A percentile compares a stretch with the other conserved stretches of the same genome.
Conservation (phyloP, 2,888 invertebrate genomes). For the Temnothorax rugatulus region DNA sequence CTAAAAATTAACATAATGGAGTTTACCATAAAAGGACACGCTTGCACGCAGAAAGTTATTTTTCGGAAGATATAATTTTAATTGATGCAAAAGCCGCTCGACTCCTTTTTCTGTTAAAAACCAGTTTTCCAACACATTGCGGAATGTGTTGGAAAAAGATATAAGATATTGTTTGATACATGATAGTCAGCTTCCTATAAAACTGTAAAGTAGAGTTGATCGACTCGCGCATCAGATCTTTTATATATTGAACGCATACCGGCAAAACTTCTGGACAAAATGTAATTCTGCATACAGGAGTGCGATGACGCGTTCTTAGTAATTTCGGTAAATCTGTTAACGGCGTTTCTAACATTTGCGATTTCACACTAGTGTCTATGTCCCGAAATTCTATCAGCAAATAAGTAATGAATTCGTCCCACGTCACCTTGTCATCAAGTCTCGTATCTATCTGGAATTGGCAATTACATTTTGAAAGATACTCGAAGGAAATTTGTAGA, state of each 20-base stretch:
- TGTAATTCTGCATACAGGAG: conserved; percentile 89
- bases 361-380: conserved; percentile 89
- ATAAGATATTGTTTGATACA: background rate
- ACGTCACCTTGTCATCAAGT: conserved; percentile 88
- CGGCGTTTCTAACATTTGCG: conserved; percentile 89
- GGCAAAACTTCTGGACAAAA: conserved; percentile 89
- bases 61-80: background rate
- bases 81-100: background rate
- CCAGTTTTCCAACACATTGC: background rate
- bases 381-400: conserved; percentile 91
- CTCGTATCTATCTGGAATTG: conserved; percentile 87
- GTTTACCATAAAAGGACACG: background rate
- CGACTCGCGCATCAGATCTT: background rate
- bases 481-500: background rate
- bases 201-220: background rate
- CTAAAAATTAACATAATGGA: conserved; percentile 76
- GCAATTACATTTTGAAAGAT: background rate
- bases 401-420: conserved; percentile 94
- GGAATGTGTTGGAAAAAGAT: background rate
- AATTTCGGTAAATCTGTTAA: conserved; percentile 89
- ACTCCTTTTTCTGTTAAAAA: background rate
- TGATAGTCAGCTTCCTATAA: background rate
- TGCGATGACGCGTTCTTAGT: conserved; percentile 90
- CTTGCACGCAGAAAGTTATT: background rate
- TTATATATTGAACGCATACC: conserved; percentile 79